Evolutionary conservation across 2,797 vertebrate genomes (phyloP).

Genomic region (Cossypha dichroa): DNA sequence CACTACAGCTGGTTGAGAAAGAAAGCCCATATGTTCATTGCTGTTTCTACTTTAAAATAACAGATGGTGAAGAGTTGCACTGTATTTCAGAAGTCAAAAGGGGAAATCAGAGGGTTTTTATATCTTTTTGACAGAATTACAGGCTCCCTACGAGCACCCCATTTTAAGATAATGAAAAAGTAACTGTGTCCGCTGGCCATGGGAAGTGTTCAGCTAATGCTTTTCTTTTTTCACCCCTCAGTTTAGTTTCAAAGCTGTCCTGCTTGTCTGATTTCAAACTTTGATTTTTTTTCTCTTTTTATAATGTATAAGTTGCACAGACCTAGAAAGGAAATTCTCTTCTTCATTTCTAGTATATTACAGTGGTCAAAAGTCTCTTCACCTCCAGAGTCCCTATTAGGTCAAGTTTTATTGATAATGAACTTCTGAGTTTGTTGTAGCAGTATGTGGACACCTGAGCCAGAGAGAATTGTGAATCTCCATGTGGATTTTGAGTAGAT

Average conservation of each 20-base stretch:
- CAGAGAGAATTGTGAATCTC: neutral
- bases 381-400: neutral
- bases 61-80: constrained; percentile 80
- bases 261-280: neutral
- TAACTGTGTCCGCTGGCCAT: neutral
- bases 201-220: neutral
- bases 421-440: neutral
- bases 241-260: neutral
- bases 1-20: constrained; percentile 81
- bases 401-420: neutral
- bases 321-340: neutral
- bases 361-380: neutral
- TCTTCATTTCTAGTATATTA: neutral
- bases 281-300: neutral
- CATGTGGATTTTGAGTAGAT: neutral
- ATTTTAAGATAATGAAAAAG: constrained; percentile 38
- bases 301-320: neutral
- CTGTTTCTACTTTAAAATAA: constrained; percentile 78
- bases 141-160: constrained; percentile 5
- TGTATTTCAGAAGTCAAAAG: constrained; percentile 81
- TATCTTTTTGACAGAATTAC: constrained; percentile 66
- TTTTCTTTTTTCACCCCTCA: neutral
- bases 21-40: constrained; percentile 82
- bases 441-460: accelerated
- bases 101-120: constrained; percentile 31